Base-by-base conservation (phyloP, 2,888 invertebrate species). In the Eupithecia abbreviata region DNA sequence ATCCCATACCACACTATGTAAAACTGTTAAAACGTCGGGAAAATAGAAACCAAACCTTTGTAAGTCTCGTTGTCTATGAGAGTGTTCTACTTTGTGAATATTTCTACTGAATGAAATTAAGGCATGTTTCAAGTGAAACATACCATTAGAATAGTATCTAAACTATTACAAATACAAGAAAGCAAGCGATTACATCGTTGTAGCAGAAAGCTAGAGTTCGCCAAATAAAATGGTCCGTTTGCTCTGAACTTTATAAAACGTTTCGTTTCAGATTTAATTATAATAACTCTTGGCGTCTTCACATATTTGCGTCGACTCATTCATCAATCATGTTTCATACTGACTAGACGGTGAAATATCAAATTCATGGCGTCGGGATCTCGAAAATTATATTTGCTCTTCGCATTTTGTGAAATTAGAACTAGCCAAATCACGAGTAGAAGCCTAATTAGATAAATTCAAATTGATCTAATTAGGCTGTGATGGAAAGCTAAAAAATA, bases 181-280 rank as follows among this genome's bases (percentile, higher is more conserved):
- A n/a, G 7, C 51, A 15, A 51, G 15, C 51, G 15, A 15, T 51
- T 3, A 47, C 15, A 55, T 6, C n/a, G 55, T 55, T n/a, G n/a
- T 7, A 12, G 55, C 55, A 55, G n/a, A 55, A n/a, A 55, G 2
- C 6, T n/a, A 2, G 7, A 55, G 55, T 55, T n/a, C 55, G 7
- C 55, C n/a, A n/a, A 6, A 55, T n/a, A 55, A n/a, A 55, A 55
- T 55, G 55, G 55, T 2, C 7, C 18, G 62, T 62, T 30, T 30
- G 62, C 62, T 12, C 0, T 4, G 10, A 62, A 62, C 10, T 4
- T 18, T 18, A 18, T 18, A 12, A 18, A 62, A 30, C 12, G 30
- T 62, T 10, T 62, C 9, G 12, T 30, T 77, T 77, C 73, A 71
- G 72, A 77, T 78, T 77, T 80, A 75, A 78, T 80, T 78, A 79